Evolutionary conservation across 2,797 vertebrate genomes (phyloP), one percentile per base, ranked within the genome.

Genomic region (Parauchenoglanis punctatus): DNA sequence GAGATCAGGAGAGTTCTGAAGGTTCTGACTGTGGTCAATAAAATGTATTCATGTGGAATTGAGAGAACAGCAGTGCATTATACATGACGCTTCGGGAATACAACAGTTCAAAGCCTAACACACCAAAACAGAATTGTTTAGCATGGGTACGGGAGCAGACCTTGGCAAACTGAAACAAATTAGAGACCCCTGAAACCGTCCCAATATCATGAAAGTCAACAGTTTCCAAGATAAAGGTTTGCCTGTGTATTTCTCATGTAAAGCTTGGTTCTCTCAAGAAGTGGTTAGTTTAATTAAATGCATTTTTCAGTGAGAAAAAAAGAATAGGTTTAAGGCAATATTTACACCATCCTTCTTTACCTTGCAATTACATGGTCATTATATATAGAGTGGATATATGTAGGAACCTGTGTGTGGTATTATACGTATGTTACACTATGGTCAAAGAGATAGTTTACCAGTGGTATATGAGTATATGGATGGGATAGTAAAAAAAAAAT

Each of bases 191-290:
- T 52, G 18, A 44, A 46, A 46, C 4, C 40, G 56, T 18, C 63
- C 73, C 88, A 82, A 61, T 65, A 65, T n/a, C 35, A 4, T 49
- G 31, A 28, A 76, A 40, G 70, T 56, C 46, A 76, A 23, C 13
- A 58, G 61, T 75, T 65, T 28, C 31, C 17, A 46, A 70, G 73
- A 87, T 80, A 59, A 84, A 80, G 78, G 58, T 52, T 56, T 54
- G 73, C 6, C 11, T 78, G 81, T 78, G 28, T 84, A 81, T 73
- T 82, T 86, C 28, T 70, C 13, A 8, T 77, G 49, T 84, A 84
- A 61, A 15, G 44, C 73, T 70, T 31, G 84, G 77, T 81, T 18
- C 44, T 75, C 56, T 85, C 2, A 68, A 49, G 10, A 80, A 54
- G 23, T 67, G 61, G 5, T n/a, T 44, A 61, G 25, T 44, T 65